phyloP scores from a whole-genome alignment of 2,113 vertebrate genomes.

The Bufo gargarizans region DNA sequence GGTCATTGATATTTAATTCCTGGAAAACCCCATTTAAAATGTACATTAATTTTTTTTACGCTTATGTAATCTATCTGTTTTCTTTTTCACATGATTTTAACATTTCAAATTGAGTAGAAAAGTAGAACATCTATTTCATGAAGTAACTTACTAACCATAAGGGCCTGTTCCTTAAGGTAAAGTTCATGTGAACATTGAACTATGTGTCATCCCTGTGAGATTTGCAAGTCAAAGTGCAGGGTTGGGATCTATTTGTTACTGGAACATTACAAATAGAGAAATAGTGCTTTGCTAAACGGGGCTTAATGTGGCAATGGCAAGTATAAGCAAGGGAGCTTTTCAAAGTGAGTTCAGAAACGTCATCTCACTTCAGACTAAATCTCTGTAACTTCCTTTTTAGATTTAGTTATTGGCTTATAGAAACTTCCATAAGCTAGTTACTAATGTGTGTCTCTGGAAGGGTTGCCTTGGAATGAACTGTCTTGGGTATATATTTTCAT shows the following conservation, averaged over 20 bases:
- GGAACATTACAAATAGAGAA: neutral
- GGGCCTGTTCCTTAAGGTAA: neutral
- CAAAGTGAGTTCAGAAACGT: neutral
- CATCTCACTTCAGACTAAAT: neutral
- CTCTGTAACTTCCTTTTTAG: neutral
- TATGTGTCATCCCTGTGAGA: neutral
- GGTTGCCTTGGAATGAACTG: neutral
- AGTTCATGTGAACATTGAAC: neutral
- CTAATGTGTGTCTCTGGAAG: neutral
- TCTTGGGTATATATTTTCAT: neutral
- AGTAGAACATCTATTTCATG: neutral
- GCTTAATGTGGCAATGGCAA: neutral
- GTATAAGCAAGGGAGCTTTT: neutral
- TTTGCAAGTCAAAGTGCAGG: slow-evolving; percentile 14
- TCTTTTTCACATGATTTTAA: too few species aligned
- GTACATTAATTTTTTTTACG: too few species aligned
- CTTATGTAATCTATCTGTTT: too few species aligned
- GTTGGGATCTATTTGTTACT: neutral
- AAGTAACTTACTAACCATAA: neutral
- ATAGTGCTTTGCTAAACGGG: neutral
- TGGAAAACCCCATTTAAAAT: too few species aligned
- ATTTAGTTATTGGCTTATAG: too few species aligned
- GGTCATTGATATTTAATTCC: too few species aligned
- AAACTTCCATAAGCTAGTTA: neutral
- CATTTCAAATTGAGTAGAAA: too few species aligned